Percentiles rank a stretch among this genome's conserved stretches.
Conservation (phyloP, 2,113 vertebrate species). For the Pluvianellus socialis region DNA sequence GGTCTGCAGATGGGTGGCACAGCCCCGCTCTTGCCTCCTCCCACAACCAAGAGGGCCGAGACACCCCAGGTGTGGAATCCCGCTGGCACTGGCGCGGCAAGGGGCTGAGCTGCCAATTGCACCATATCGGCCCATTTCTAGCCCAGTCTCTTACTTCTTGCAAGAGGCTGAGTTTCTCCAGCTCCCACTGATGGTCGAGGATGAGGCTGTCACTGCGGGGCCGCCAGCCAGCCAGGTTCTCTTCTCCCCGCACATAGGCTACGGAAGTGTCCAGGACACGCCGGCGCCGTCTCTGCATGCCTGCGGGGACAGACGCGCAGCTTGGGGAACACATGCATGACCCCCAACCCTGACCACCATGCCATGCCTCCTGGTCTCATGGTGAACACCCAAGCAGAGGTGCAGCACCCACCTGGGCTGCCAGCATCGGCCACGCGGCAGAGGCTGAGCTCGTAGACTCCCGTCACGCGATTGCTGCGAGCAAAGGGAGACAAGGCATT, state of each 20-base stretch:
- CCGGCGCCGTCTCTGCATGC: conserved; percentile 93
- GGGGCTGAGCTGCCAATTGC: neutral
- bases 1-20: too few species aligned
- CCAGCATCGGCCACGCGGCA: conserved; percentile 89
- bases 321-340: rapidly evolving
- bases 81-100: rapidly evolving
- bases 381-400: neutral
- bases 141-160: conserved; percentile 82
- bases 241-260: conserved; percentile 93
- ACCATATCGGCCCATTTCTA: rapidly evolving
- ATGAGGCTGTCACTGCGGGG: conserved; percentile 97
- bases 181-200: conserved; percentile 95
- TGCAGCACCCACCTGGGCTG: conserved; percentile 84
- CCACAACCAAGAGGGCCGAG: rapidly evolving
- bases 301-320: conserved; percentile 44
- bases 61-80: neutral
- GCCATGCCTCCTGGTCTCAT: rapidly evolving
- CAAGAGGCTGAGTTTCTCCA: conserved; percentile 95
- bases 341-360: rapidly evolving
- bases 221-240: conserved; percentile 96
- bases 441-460: conserved; percentile 94
- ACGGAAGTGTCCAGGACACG: conserved; percentile 94
- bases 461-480: conserved; percentile 90
- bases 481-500: neutral
- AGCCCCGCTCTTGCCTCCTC: neutral